phyloP scores from a whole-genome alignment of 2,888 invertebrate species.

The Nomada fabriciana region DNA sequence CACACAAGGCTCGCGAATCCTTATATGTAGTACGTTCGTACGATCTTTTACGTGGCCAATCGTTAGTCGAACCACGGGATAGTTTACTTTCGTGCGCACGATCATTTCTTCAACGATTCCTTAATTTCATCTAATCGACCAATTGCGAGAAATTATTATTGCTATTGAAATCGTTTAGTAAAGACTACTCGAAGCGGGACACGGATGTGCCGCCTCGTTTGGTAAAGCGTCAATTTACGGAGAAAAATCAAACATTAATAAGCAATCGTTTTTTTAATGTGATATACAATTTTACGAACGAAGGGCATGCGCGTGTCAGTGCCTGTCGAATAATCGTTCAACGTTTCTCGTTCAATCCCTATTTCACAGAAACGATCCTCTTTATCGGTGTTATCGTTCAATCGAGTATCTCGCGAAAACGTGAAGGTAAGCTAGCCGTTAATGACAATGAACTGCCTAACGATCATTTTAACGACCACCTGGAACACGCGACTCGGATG shows the following conservation, averaged over 20 bases:
- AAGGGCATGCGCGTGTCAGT: not conserved
- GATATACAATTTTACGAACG: conserved; percentile 8
- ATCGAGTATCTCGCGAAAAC: conserved; percentile 18
- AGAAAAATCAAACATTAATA: not conserved
- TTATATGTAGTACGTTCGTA: no score
- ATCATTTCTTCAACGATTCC: not conserved
- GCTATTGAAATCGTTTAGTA: not conserved
- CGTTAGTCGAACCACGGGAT: not conserved
- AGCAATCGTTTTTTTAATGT: conserved; percentile 1
- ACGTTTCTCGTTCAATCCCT: not conserved
- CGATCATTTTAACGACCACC: conserved; percentile 40
- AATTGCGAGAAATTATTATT: not conserved
- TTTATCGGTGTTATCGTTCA: not conserved
- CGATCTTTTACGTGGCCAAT: not conserved
- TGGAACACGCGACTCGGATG: conserved; percentile 39
- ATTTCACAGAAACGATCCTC: not conserved
- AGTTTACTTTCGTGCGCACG: not conserved
- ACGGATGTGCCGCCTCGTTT: not conserved
- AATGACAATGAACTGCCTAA: conserved; percentile 42
- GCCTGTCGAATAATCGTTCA: not conserved
- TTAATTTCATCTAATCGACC: not conserved
- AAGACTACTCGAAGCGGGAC: not conserved
- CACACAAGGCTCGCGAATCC: not conserved
- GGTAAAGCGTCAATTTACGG: not conserved
- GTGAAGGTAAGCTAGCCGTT: not conserved